Conservation (phyloP, 2,797 vertebrate species). For the Xenops minutus region DNA sequence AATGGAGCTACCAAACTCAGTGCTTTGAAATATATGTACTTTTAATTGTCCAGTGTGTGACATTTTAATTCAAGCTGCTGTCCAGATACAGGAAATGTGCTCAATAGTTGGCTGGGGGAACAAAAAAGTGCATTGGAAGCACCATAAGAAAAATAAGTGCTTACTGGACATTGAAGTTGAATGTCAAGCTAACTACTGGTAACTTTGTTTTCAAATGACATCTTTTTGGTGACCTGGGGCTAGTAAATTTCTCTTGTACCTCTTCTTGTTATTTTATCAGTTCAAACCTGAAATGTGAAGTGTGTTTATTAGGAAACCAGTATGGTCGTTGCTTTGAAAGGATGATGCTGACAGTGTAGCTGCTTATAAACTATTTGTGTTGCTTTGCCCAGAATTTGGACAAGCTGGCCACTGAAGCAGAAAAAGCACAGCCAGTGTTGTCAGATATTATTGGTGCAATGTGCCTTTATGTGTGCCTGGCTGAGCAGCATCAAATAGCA, state of each 20-base stretch:
- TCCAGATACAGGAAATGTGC: not conserved
- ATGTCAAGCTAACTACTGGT: not conserved
- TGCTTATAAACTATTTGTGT: slow-evolving; percentile 56
- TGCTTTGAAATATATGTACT: not conserved
- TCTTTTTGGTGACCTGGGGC: not conserved
- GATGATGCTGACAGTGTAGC: slow-evolving; percentile 46
- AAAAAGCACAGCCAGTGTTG: slow-evolving; percentile 73
- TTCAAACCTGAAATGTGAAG: slow-evolving; percentile 24
- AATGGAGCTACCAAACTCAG: not conserved
- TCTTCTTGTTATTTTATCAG: not conserved
- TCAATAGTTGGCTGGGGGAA: not conserved
- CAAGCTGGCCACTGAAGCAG: slow-evolving; percentile 68
- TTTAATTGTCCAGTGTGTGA: not conserved
- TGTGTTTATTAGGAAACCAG: slow-evolving; percentile 29
- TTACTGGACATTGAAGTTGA: not conserved
- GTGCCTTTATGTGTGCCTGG: slow-evolving; percentile 69
- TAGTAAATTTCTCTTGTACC: not conserved
- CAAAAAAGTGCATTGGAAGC: not conserved
- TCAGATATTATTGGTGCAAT: slow-evolving; percentile 73
- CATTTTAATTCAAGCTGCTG: not conserved
- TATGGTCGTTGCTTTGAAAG: slow-evolving; percentile 7
- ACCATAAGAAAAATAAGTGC: not conserved
- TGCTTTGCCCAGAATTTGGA: slow-evolving; percentile 51
- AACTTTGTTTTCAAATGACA: not conserved
- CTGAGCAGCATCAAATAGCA: slow-evolving; percentile 72